Evolutionary conservation across 2,888 invertebrate genomes (phyloP).

Genomic region (Microdon myrmicae): DNA sequence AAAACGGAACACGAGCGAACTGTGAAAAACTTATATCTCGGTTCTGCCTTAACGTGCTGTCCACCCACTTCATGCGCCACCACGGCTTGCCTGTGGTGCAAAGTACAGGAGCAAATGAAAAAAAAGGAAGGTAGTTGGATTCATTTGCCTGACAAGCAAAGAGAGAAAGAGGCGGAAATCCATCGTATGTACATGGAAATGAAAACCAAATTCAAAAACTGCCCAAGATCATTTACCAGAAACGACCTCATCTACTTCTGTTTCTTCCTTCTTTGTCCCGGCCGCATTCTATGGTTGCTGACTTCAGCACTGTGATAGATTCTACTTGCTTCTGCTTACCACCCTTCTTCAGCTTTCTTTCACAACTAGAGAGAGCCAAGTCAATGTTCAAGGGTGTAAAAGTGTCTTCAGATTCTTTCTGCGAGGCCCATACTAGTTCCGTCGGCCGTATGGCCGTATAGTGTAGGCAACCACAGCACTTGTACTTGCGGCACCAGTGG

Average conservation of each 20-base stretch:
- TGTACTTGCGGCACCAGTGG: conserved; percentile 23
- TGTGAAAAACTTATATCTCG: conserved; percentile 7
- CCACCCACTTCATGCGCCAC: conserved; percentile 46
- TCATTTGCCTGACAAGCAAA: conserved; percentile 28
- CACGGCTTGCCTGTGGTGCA: conserved; percentile 29
- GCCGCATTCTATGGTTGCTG: conserved; percentile 10
- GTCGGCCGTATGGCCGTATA: conserved; percentile 7
- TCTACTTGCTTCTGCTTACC: conserved; percentile 30
- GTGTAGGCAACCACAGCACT: conserved; percentile 2
- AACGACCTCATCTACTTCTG: too few relatives aligned
- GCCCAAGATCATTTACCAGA: conserved; percentile 46
- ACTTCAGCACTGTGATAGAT: conserved; percentile 22
- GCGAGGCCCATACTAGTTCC: conserved; percentile 9
- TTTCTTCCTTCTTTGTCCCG: too few relatives aligned
- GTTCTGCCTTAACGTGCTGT: conserved; percentile 34
- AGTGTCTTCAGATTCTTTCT: conserved; percentile 22
- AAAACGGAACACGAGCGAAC: too few relatives aligned
- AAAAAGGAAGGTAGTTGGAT: conserved; percentile 29
- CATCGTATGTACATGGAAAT: conserved; percentile 40
- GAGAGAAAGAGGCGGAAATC: conserved; percentile 12
- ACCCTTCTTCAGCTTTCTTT: conserved; percentile 25
- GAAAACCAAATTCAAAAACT: conserved; percentile 48
- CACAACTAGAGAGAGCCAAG: conserved; percentile 25
- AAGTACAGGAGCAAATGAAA: not conserved
- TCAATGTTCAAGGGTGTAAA: conserved; percentile 8